Evolutionary conservation across 2,888 invertebrate species (phyloP).

Genomic region (Ptychoptera contaminata): DNA sequence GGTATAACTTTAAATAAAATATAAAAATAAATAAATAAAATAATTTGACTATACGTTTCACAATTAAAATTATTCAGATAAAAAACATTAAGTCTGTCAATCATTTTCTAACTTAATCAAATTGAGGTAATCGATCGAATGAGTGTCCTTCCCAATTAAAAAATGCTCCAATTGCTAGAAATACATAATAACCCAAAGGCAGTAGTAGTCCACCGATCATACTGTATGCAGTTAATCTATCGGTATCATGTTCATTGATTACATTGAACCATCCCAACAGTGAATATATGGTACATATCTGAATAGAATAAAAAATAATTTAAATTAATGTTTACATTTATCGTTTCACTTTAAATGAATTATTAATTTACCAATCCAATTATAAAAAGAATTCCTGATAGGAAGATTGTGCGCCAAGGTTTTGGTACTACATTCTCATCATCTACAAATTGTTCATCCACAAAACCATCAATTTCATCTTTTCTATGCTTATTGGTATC

Average conservation of each 20-base stretch:
- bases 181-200: no score
- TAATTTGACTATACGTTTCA: no score
- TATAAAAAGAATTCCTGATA: conserved; percentile 2
- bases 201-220: background rate
- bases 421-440: background rate
- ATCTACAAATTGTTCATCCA: conserved; percentile 1
- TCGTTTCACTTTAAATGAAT: background rate
- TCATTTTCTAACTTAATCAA: no score
- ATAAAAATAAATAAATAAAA: no score
- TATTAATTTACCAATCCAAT: conserved; percentile 1
- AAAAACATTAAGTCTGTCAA: no score
- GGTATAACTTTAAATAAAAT: no score
- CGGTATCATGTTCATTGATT: background rate
- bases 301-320: background rate
- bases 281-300: background rate
- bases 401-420: conserved; percentile 1
- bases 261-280: background rate
- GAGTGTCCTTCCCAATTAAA: no score
- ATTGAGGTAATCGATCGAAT: no score
- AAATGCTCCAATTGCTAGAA: no score
- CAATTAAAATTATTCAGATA: no score
- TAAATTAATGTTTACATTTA: background rate
- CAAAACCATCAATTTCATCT: background rate
- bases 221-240: background rate
- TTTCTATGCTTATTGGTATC: no score